These are phyloP conservation scores for Alviniconcha marisindica DNA, from an alignment of 1,140 invertebrate species.

Conservation along the genomic window DNA sequence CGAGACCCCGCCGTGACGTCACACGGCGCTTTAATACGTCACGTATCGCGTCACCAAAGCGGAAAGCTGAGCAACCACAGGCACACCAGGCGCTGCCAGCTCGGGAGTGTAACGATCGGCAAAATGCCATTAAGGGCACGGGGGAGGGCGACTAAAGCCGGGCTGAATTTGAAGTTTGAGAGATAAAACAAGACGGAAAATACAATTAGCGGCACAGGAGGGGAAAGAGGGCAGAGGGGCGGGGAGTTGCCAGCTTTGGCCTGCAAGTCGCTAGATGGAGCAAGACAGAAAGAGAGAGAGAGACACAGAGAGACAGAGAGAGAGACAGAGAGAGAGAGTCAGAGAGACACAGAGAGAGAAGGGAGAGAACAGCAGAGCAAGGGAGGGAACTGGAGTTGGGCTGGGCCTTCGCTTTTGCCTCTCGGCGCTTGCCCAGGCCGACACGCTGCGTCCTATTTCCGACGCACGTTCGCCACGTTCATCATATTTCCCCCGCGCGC, in stretches of 20 bases:
- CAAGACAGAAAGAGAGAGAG: too few species aligned
- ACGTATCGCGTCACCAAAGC: neutral
- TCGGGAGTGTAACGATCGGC: neutral
- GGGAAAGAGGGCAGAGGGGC: neutral
- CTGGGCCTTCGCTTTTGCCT: neutral
- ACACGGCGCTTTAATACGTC: neutral
- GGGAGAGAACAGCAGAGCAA: neutral
- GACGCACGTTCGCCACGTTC: slow-evolving; percentile 29
- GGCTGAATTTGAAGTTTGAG: slow-evolving; percentile 21
- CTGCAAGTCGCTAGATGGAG: too few species aligned
- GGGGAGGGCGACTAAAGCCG: neutral
- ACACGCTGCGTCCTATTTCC: slow-evolving; percentile 38
- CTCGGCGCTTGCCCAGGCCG: neutral
- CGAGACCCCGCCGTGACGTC: neutral
- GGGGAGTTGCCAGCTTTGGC: neutral
- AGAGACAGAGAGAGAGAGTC: too few species aligned
- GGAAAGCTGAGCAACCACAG: slow-evolving; percentile 15
- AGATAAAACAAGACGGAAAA: slow-evolving; percentile 32
- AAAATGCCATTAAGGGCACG: slow-evolving; percentile 2
- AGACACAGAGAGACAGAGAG: too few species aligned
- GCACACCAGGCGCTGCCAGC: neutral
- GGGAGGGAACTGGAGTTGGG: neutral
- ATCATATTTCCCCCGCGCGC: slow-evolving; percentile 18
- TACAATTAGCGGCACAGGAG: slow-evolving; percentile 25
- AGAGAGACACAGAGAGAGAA: too few species aligned